Conservation (phyloP, 2,888 invertebrate species). For the Agrotis segetum region DNA sequence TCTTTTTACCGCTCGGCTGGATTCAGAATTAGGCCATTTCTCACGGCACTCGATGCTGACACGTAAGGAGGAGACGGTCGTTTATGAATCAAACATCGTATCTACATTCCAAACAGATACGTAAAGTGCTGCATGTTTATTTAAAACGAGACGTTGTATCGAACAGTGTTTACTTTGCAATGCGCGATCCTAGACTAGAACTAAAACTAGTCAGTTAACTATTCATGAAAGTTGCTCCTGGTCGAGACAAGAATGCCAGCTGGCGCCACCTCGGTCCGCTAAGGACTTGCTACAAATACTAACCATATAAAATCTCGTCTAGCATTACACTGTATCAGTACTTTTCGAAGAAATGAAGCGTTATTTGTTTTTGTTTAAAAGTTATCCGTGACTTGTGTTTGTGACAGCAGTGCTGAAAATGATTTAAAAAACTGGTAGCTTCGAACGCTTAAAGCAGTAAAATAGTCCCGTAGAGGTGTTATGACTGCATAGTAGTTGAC, state of each 20-base stretch:
- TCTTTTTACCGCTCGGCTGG: conserved; percentile 7
- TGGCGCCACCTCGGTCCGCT: conserved; percentile 79
- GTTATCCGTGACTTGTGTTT: not conserved
- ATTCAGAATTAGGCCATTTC: conserved; percentile 37
- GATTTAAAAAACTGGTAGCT: not conserved
- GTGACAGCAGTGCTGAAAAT: not conserved
- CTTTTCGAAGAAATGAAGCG: conserved; percentile 28
- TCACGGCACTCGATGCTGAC: conserved; percentile 25
- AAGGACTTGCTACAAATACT: conserved; percentile 64
- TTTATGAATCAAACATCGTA: conserved; percentile 68
- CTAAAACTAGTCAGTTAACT: conserved; percentile 85
- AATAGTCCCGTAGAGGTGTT: conserved; percentile 16
- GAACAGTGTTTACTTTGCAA: conserved; percentile 74
- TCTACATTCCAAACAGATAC: conserved; percentile 64
- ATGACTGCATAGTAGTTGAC: conserved; percentile 33
- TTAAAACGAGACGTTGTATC: conserved; percentile 67
- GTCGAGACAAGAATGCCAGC: conserved; percentile 83
- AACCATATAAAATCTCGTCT: conserved; percentile 55
- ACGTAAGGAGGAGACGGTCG: conserved; percentile 25
- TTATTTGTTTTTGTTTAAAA: conserved; percentile 25
- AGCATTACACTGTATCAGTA: conserved; percentile 31
- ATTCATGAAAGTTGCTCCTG: conserved; percentile 89
- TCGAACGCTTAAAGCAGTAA: conserved; percentile 6
- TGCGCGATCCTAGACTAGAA: conserved; percentile 72
- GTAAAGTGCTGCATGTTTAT: conserved; percentile 62